These are phyloP conservation scores for Terrapene triunguis DNA, from an alignment of 2,113 vertebrate species.

Conservation along the genomic window DNA sequence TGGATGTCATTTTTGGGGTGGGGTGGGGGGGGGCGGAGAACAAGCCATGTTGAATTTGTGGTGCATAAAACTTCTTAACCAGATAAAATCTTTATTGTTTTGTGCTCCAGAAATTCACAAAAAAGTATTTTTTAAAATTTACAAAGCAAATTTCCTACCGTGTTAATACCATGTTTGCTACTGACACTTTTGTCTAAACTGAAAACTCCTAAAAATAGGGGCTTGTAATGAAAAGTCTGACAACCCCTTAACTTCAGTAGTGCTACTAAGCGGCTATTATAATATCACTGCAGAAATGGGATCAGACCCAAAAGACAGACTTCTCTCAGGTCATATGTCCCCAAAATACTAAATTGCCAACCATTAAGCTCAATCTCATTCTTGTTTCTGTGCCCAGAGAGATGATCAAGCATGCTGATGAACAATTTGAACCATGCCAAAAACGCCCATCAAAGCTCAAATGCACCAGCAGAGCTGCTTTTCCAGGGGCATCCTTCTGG, in stretches of 20 bases:
- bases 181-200: not conserved
- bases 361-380: constrained; percentile 23
- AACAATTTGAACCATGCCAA: not conserved
- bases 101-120: not conserved
- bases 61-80: not conserved
- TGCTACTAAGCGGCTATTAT: not conserved
- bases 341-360: constrained; percentile 22
- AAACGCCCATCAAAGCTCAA: constrained; percentile 18
- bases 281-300: not conserved
- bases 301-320: not conserved
- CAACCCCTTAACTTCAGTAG: constrained; percentile 2
- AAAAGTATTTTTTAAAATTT: not conserved
- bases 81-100: not conserved
- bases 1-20: not conserved
- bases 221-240: not conserved
- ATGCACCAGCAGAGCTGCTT: not conserved
- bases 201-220: not conserved
- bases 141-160: not conserved
- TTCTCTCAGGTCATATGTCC: constrained; percentile 32
- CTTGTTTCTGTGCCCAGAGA: not conserved
- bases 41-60: not conserved
- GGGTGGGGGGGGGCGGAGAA: not conserved
- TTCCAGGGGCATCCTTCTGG: not conserved
- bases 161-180: not conserved
- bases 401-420: not conserved